Percentiles rank a stretch among this genome's conserved stretches.
phyloP scores from a whole-genome alignment of 1,140 invertebrate genomes.

The Aphis craccivora region DNA sequence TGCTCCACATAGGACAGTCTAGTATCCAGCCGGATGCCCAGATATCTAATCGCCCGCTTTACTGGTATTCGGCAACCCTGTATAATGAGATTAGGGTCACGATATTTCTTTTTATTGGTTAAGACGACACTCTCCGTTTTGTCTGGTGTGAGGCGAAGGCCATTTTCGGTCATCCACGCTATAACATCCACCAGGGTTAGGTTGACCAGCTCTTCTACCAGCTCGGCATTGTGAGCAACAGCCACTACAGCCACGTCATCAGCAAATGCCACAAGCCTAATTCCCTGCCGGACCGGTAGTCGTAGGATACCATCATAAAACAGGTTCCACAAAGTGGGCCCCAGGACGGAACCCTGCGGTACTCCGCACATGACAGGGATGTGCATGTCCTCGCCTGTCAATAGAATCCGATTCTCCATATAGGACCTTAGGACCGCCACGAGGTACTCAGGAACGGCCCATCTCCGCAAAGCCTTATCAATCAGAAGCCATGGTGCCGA shows the following conservation, averaged over 20 bases:
- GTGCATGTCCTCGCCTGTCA: not conserved
- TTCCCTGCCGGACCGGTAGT: not conserved
- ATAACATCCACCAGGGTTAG: not conserved
- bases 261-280: not conserved
- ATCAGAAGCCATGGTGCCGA: not conserved
- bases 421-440: not conserved
- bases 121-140: not conserved
- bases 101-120: not conserved
- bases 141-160: not conserved
- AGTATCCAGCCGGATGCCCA: not conserved
- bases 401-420: not conserved
- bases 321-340: not conserved
- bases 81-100: not conserved
- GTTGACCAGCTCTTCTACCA: not conserved
- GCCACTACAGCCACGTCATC: slow-evolving; percentile 8
- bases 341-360: not conserved
- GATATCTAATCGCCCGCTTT: not conserved
- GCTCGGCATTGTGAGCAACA: not conserved
- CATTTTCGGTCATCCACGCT: not conserved
- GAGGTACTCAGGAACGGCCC: not conserved
- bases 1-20: not conserved
- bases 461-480: not conserved
- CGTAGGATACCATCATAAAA: not conserved
- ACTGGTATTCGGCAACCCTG: not conserved
- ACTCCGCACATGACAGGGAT: too few species aligned